phyloP scores from a whole-genome alignment of 2,888 invertebrate genomes.

The Polymixis flavicincta region DNA sequence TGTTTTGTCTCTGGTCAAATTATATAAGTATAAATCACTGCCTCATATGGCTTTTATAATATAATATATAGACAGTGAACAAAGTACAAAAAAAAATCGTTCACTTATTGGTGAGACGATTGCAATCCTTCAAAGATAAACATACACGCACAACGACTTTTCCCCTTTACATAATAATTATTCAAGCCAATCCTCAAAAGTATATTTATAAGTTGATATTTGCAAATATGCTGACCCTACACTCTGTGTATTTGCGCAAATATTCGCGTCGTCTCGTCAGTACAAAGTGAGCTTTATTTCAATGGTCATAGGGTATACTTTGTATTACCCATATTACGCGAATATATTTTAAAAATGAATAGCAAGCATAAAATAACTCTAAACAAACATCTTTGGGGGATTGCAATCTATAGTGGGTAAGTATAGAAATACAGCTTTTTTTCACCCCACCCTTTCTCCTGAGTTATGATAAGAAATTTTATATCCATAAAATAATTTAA shows the following conservation, averaged over 20 bases:
- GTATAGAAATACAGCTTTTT: constrained; percentile 74
- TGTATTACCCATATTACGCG: not conserved
- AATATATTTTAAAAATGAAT: constrained; percentile 10
- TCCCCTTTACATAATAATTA: constrained; percentile 6
- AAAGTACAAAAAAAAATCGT: constrained; percentile 82
- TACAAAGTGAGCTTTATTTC: not conserved
- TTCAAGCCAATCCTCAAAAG: not conserved
- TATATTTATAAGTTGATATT: not conserved
- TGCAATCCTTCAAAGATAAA: constrained; percentile 63
- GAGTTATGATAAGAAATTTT: constrained; percentile 78
- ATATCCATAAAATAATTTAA: constrained; percentile 75
- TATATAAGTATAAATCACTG: constrained; percentile 59
- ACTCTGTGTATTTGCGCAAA: not conserved
- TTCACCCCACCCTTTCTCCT: constrained; percentile 77
- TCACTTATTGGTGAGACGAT: constrained; percentile 71
- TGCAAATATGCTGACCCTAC: not conserved
- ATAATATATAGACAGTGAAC: constrained; percentile 74
- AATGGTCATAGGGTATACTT: not conserved
- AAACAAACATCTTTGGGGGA: constrained; percentile 56
- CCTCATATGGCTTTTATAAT: constrained; percentile 61
- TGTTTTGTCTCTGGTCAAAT: constrained; percentile 56
- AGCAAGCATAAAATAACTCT: not conserved
- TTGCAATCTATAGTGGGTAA: constrained; percentile 75
- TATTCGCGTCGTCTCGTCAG: not conserved
- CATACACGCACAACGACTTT: constrained; percentile 8